Evolutionary conservation across 2,113 vertebrate species (phyloP), one percentile per base, ranked within the genome.

Genomic region (Protobothrops mucrosquamatus): DNA sequence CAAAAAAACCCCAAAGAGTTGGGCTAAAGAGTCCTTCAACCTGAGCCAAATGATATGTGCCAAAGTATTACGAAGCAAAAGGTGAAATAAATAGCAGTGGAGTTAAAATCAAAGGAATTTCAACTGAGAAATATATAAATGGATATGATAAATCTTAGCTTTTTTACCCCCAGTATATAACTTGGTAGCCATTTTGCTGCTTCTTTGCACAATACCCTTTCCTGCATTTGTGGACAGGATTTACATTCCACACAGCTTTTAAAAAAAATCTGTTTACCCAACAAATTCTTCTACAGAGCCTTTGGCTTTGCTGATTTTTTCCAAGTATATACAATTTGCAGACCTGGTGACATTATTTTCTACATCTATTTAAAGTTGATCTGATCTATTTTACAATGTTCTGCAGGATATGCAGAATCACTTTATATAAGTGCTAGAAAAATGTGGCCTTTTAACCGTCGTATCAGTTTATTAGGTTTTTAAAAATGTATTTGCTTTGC

Each of bases 401-500:
- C 89, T 94, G 54, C 56, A 39, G 57, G 94, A 96, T 95, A 89
- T 91, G 57, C 89, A 95, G 93, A 46, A 92, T 95, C 74, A 15
- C 89, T 95, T 93, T 56, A 93, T 94, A 39, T 46, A 96, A 95
- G 51, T 52, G 26, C 92, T 89, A 95, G 87, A 94, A 96, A 96
- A 96, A 96, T 92, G 91, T 1, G 0, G 96, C 96, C 91, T 86
- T 97, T 96, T 95, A 94, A 94, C 92, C 95, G 81, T 88, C 85
- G n/a, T 86, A 91, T 96, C 93, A 93, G 85, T 96, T 96, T 94
- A 95, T 94, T 95, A 95, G 94, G 94, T 24, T 94, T 97, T 95
- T 94, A 94, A 94, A 96, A 95, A 96, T 95, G 91, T 93, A 93
- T 95, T 96, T 94, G 92, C 90, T 87, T 0, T 93, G 92, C 89